These are phyloP conservation scores for Jaculus jaculus DNA, from an alignment of 2,113 vertebrate genomes.

Conservation along the genomic window DNA sequence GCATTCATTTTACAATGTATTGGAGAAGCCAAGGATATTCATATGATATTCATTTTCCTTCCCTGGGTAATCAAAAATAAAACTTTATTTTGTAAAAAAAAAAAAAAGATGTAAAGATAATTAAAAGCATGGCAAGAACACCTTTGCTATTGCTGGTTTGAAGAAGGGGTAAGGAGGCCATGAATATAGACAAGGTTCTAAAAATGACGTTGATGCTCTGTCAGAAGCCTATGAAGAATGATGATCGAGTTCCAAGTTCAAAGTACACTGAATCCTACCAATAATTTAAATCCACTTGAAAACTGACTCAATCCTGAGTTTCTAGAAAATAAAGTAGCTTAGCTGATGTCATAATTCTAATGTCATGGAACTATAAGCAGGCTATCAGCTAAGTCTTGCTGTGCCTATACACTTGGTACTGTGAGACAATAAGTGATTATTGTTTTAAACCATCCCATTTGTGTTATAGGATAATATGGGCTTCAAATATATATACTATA, in stretches of 20 bases:
- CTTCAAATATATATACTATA: background rate
- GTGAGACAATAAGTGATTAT: background rate
- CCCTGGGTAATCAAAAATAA: constrained; percentile 5
- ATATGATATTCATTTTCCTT: too few relatives aligned
- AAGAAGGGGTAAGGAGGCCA: too few relatives aligned
- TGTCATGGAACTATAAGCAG: background rate
- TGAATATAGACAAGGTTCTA: background rate
- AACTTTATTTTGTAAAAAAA: background rate
- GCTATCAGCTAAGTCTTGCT: too few relatives aligned
- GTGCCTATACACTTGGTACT: background rate
- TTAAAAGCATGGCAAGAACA: background rate
- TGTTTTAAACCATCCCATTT: background rate
- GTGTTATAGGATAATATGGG: background rate
- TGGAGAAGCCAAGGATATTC: constrained; percentile 16
- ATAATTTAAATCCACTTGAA: background rate
- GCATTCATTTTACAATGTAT: background rate
- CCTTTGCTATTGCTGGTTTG: too few relatives aligned
- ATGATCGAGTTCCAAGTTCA: background rate
- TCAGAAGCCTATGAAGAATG: background rate
- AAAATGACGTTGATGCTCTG: background rate
- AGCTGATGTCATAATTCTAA: too few relatives aligned
- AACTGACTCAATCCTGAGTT: background rate
- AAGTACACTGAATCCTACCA: background rate
- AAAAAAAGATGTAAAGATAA: too few relatives aligned
- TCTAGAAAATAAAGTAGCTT: background rate